A percentile compares a stretch with the other conserved stretches of the same genome.
phyloP scores from a whole-genome alignment of 2,888 invertebrate genomes.

The Zaprionus lineosus region DNA sequence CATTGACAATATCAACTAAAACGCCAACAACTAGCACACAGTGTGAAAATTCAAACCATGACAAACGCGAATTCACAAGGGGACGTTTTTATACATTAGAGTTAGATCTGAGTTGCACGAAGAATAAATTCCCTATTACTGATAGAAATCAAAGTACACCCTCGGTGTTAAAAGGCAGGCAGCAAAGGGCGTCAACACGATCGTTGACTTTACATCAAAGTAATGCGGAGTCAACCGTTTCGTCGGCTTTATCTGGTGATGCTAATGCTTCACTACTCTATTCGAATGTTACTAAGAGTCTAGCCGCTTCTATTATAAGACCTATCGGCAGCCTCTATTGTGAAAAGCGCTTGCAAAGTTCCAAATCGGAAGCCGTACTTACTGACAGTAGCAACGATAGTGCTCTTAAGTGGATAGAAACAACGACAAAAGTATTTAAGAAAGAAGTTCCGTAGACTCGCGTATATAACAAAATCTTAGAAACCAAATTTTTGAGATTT shows the following conservation, averaged over 20 bases:
- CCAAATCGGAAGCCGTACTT: slow-evolving; percentile 81
- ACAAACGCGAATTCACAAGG: slow-evolving; percentile 78
- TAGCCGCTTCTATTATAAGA: slow-evolving; percentile 80
- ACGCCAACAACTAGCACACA: slow-evolving; percentile 20
- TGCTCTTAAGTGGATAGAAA: not conserved
- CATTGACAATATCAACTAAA: slow-evolving; percentile 15
- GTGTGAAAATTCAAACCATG: slow-evolving; percentile 64
- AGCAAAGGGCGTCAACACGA: slow-evolving; percentile 1
- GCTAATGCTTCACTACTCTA: slow-evolving; percentile 26
- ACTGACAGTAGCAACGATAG: slow-evolving; percentile 12
- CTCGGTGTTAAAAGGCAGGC: slow-evolving; percentile 27
- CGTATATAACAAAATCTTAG: no score
- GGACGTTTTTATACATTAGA: slow-evolving; percentile 82
- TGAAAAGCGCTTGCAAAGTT: slow-evolving; percentile 82
- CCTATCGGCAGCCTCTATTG: slow-evolving; percentile 82
- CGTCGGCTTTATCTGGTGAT: not conserved
- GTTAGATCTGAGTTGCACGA: slow-evolving; percentile 85
- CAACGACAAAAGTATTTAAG: no score
- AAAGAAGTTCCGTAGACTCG: no score
- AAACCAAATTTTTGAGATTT: no score
- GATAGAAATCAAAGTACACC: slow-evolving; percentile 74
- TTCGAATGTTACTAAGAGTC: slow-evolving; percentile 79
- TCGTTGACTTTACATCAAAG: slow-evolving; percentile 19
- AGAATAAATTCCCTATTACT: slow-evolving; percentile 85
- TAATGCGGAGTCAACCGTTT: slow-evolving; percentile 5